Percentiles rank a stretch among this genome's conserved stretches.
Evolutionary conservation across 2,113 vertebrate species (phyloP).

Genomic region (Sminthopsis crassicaudata): DNA sequence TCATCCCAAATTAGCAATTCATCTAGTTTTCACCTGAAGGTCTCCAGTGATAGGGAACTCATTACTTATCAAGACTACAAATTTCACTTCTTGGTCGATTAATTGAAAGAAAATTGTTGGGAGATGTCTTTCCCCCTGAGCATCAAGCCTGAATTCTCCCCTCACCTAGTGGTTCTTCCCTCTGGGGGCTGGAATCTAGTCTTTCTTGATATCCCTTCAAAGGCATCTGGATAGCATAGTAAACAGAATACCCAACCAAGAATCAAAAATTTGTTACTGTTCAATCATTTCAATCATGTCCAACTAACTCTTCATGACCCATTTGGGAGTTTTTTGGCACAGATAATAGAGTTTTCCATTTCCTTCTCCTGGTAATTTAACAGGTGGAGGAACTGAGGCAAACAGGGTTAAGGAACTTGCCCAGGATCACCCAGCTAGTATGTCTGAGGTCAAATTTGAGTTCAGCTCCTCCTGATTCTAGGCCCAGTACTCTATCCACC

Average conservation of each 20-base stretch:
- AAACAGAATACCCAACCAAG: not conserved
- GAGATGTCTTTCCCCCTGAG: not conserved
- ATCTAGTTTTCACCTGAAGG: not conserved
- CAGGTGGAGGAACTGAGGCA: not conserved
- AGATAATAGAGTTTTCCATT: not conserved
- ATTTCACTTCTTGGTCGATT: not conserved
- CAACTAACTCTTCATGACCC: not conserved
- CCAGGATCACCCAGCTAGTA: not conserved
- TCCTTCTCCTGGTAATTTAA: not conserved
- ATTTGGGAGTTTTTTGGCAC: not conserved
- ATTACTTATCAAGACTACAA: not conserved
- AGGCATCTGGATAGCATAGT: not conserved
- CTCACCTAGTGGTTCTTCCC: not conserved
- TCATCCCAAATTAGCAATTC: not conserved
- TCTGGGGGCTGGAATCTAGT: not conserved
- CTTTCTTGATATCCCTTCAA: not conserved
- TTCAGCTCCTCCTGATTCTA: not conserved
- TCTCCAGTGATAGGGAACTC: not conserved
- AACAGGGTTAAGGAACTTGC: not conserved
- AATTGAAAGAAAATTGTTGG: not conserved
- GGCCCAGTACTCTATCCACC: not conserved
- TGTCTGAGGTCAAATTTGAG: not conserved
- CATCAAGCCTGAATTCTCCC: not conserved
- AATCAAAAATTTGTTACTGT: not conserved
- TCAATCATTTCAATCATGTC: not conserved